Evolutionary conservation across 2,797 vertebrate genomes (phyloP).

Genomic region (Cetoscarus ocellatus): DNA sequence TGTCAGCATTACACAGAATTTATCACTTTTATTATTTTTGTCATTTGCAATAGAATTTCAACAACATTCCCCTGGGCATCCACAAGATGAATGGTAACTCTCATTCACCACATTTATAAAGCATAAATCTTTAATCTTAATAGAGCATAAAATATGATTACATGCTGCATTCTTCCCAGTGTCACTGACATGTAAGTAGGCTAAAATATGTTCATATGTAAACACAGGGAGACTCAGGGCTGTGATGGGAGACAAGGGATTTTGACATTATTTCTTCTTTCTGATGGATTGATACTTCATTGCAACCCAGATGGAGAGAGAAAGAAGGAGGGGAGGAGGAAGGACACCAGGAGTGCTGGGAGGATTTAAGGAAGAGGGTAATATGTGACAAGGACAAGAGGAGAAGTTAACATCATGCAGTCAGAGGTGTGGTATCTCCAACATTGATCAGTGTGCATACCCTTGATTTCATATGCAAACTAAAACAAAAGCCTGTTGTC

Average conservation of each 20-base stretch:
- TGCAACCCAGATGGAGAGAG: conserved; percentile 56
- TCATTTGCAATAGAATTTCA: conserved; percentile 61
- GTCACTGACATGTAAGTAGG: conserved; percentile 64
- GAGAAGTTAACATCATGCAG: too few relatives aligned
- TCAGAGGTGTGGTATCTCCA: too few relatives aligned
- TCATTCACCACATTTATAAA: conserved; percentile 49
- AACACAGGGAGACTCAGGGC: conserved; percentile 44
- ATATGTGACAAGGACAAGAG: conserved; percentile 6
- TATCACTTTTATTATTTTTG: conserved; percentile 26
- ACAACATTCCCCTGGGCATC: conserved; percentile 38
- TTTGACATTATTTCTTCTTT: conserved; percentile 57
- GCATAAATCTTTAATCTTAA: conserved; percentile 58
- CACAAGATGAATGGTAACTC: conserved; percentile 21
- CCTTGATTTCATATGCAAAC: too few relatives aligned
- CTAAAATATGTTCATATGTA: conserved; percentile 79
- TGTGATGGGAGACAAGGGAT: conserved; percentile 74
- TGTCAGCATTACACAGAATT: conserved; percentile 11
- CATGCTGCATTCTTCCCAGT: conserved; percentile 10
- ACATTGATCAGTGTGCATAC: too few relatives aligned
- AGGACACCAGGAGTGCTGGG: conserved; percentile 22
- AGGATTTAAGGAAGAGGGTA: conserved; percentile 26
- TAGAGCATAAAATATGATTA: conserved; percentile 31
- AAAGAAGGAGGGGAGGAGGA: conserved; percentile 24
- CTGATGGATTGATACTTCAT: conserved; percentile 76
- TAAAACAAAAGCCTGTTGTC: too few relatives aligned